Evolutionary conservation across 2,113 vertebrate genomes (phyloP), one percentile per base, ranked within the genome.

Genomic region (Ovibos moschatus): DNA sequence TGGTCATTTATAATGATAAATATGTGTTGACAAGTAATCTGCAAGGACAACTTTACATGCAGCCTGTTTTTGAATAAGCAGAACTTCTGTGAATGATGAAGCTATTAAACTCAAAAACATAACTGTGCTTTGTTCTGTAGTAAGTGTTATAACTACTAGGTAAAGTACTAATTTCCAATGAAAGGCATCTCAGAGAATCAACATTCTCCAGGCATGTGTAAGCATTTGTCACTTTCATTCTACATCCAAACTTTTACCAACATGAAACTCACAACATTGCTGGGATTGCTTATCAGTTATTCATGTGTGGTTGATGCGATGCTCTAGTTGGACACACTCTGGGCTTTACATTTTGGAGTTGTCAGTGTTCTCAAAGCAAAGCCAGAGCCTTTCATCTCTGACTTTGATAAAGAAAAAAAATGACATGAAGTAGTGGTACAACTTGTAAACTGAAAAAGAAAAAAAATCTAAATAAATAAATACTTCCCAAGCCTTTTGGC

Each of bases 331-430:
- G 86, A 9, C 92, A 74, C 82, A 85, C 94, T 96, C 76, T 97
- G 86, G 89, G 93, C 50, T 97, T 98, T 60, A 3, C 58, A 40
- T 96, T 98, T 97, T 98, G 97, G 79, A 98, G 95, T 79, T 98
- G 64, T 97, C 83, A n/a, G 45, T 93, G 87, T 98, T 97, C 89
- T 98, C 95, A 98, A 97, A 97, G 97, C 96, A 98, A 98, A 98
- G 87, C 95, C 55, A 11, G 88, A 93, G 74, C 45, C 93, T 98
- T 98, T 98, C 92, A 97, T 98, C 98, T 98, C 89, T 96, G 94
- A 98, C 97, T 98, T 98, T 95, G 95, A 96, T 95, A 95, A 98
- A 96, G 97, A 97, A 96, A 97, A 97, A 98, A 97, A 98, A 97
- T 86, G 0, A 97, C 96, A 92, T 78, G 76, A 97, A 98, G 97